Evolutionary conservation across 2,888 invertebrate species (phyloP), one percentile per base, ranked within the genome.

Genomic region (Cataglyphis rosenhaueri): DNA sequence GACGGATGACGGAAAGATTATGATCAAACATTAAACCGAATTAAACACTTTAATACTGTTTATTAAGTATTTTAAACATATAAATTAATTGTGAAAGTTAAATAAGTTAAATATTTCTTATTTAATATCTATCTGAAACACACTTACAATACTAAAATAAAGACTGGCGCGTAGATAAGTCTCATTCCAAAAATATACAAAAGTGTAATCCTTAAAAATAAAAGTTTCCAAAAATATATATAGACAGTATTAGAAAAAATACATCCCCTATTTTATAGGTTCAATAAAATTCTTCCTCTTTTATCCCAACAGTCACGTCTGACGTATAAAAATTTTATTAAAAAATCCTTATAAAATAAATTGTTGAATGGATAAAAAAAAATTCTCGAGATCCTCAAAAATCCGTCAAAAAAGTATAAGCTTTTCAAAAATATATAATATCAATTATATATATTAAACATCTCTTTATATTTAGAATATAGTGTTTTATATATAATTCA

Each of bases 1-100:
- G 32, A 82, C 32, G 10, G n/a, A n/a, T n/a, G 52, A 52, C 18
- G n/a, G 8, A 52, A 52, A n/a, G 52, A 52, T 52, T 52, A n/a
- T n/a, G 5, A 48, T 25, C 18, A 21, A n/a, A 32, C 21, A 48
- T 75, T 41, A 55, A 12, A 32, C 44, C 21, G 32, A 18, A 74
- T 64, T 32, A 64, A 38, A 29, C 35, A 35, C 35, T 35, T 32
- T 35, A 35, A 35, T 35, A 35, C 35, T 8, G 35, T 35, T 35
- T 35, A 35, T 35, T 35, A 35, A 35, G 6, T 6, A 35, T 6
- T 29, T n/a, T 5, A 62, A 29, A 15, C 15, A 44, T 62, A 32
- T 15, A n/a, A 44, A 62, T 62, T 44, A 62, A 15, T 61, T 29
- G 12, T 4, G 32, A 44, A 62, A 62, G 21, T 62, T 5, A 62